Percentiles rank a stretch among this genome's conserved stretches.
phyloP scores from a whole-genome alignment of 2,797 vertebrate species.

The Xenopus petersii region DNA sequence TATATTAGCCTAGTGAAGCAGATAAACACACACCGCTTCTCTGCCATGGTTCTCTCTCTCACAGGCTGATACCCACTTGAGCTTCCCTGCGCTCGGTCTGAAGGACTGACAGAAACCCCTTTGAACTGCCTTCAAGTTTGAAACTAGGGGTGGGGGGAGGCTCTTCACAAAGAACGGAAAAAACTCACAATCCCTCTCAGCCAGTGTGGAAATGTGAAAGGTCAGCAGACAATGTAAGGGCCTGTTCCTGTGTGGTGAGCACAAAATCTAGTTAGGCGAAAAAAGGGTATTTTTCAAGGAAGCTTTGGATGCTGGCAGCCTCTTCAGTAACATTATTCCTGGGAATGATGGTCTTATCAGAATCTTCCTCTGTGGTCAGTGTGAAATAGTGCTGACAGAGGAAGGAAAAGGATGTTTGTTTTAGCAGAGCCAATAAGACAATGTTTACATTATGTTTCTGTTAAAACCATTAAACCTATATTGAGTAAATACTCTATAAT shows the following conservation, averaged over 20 bases:
- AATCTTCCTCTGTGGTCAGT: constrained; percentile 53
- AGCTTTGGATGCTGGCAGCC: constrained; percentile 38
- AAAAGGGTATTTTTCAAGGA: constrained; percentile 53
- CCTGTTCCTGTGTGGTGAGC: constrained; percentile 62
- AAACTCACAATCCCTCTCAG: constrained; percentile 63
- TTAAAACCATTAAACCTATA: constrained; percentile 4
- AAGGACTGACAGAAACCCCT: constrained; percentile 48
- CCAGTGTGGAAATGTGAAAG: constrained; percentile 68
- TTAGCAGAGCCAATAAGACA: constrained; percentile 43
- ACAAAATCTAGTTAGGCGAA: constrained; percentile 32
- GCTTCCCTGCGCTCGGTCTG: constrained; percentile 41
- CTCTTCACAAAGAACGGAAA: constrained; percentile 81
- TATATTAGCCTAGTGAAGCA: constrained; percentile 41
- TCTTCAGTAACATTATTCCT: constrained; percentile 52
- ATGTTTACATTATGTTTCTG: constrained; percentile 34
- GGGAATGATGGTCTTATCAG: constrained; percentile 60
- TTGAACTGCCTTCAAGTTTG: constrained; percentile 54
- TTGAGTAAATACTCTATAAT: neutral
- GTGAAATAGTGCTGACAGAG: constrained; percentile 17
- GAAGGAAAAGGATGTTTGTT: constrained; percentile 63
- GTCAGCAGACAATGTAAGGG: constrained; percentile 60
- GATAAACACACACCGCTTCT: constrained; percentile 50
- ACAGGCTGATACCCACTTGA: constrained; percentile 25
- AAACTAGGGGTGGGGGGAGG: constrained; percentile 57
- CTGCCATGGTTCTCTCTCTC: constrained; percentile 51